Conservation (phyloP, 2,797 vertebrate genomes). For the Falco biarmicus region DNA sequence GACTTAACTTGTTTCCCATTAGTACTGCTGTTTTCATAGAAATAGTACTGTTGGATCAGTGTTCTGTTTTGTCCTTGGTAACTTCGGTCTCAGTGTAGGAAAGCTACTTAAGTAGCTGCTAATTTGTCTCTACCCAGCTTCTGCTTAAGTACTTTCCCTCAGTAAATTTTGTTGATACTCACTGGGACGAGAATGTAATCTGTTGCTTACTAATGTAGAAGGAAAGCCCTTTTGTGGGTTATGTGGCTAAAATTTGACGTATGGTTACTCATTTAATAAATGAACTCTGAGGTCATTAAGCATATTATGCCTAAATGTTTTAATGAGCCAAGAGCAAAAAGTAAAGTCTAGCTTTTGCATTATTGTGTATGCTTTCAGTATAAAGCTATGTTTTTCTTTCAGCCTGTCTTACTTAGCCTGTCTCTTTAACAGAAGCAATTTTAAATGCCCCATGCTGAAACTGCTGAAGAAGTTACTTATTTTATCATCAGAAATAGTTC, state of each 20-base stretch:
- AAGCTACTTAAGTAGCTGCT: constrained; percentile 29
- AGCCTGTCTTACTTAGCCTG: constrained; percentile 62
- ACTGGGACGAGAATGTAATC: not conserved
- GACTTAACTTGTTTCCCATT: not conserved
- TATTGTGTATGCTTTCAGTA: constrained; percentile 58
- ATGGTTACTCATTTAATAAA: constrained; percentile 27
- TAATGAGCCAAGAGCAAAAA: constrained; percentile 45
- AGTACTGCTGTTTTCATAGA: not conserved
- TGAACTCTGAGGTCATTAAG: constrained; percentile 49
- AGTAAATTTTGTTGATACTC: not conserved
- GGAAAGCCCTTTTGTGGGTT: not conserved
- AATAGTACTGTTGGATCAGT: not conserved
- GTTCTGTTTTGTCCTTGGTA: not conserved
- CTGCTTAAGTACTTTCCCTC: constrained; percentile 32
- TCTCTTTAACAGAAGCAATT: constrained; percentile 60
- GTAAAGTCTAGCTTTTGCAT: constrained; percentile 18
- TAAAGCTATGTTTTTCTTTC: constrained; percentile 34
- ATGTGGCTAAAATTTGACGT: constrained; percentile 5
- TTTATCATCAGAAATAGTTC: constrained; percentile 78
- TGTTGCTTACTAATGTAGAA: not conserved
- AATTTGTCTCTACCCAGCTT: not conserved
- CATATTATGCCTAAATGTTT: constrained; percentile 41
- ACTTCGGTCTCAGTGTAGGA: not conserved
- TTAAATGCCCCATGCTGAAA: constrained; percentile 69
- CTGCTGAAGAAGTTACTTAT: constrained; percentile 69